These are phyloP conservation scores for Capra hircus DNA, from an alignment of 2,113 vertebrate genomes.

Conservation along the genomic window DNA sequence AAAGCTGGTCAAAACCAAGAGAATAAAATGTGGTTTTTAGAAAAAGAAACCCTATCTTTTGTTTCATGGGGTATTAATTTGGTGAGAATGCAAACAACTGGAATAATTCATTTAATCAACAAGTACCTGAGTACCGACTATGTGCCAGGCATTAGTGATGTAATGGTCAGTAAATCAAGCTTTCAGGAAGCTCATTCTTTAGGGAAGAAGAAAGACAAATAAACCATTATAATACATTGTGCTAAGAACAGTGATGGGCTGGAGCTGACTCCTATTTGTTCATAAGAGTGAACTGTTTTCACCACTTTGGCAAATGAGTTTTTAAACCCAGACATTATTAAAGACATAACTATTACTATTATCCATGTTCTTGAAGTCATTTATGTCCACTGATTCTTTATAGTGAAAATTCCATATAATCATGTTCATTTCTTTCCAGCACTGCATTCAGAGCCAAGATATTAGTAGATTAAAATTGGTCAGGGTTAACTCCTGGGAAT, in stretches of 20 bases:
- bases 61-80: not conserved
- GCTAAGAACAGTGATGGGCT: not conserved
- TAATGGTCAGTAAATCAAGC: not conserved
- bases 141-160: not conserved
- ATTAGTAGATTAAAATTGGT: not conserved
- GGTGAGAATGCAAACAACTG: not conserved
- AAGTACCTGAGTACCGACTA: not conserved
- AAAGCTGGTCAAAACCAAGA: slow-evolving; percentile 36
- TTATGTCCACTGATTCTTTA: not conserved
- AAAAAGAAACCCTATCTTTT: not conserved
- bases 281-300: not conserved
- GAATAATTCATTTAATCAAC: not conserved
- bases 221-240: not conserved
- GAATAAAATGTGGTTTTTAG: slow-evolving; percentile 30
- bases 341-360: not conserved
- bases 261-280: not conserved
- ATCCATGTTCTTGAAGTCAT: not conserved
- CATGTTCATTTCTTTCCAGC: not conserved
- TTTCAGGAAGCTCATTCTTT: not conserved
- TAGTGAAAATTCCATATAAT: not conserved
- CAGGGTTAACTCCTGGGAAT: not conserved
- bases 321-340: not conserved
- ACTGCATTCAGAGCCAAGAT: not conserved
- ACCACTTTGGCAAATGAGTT: not conserved
- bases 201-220: not conserved